Conservation (phyloP, 2,888 invertebrate species). For the Omphaloscelis lunosa region DNA sequence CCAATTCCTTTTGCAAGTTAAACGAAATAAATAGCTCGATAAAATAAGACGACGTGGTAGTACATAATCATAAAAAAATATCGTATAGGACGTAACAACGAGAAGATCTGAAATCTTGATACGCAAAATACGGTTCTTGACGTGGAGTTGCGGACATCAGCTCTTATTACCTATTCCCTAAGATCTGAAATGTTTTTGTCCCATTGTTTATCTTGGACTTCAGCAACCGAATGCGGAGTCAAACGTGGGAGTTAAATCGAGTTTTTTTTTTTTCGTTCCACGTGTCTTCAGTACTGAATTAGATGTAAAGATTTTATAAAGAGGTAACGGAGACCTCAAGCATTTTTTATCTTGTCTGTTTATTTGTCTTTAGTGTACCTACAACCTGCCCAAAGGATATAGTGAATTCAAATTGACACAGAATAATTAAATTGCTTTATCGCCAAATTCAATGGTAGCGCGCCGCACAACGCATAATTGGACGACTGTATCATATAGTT, state of each 20-base stretch:
- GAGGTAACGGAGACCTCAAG: not conserved
- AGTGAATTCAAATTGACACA: not conserved
- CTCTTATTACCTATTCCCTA: too few species aligned
- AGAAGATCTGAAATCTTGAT: not conserved
- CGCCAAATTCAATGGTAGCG: not conserved
- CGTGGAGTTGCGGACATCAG: too few species aligned
- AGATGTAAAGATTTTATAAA: not conserved
- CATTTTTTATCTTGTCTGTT: not conserved
- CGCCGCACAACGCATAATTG: not conserved
- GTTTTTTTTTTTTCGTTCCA: not conserved
- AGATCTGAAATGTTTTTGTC: constrained; percentile 1
- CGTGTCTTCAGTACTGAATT: not conserved
- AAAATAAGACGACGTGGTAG: not conserved
- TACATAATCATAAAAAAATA: not conserved
- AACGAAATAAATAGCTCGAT: not conserved
- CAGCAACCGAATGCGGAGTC: not conserved
- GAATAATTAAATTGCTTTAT: not conserved
- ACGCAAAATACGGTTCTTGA: too few species aligned
- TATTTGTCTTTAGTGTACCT: not conserved
- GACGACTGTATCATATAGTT: not conserved
- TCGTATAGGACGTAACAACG: not conserved
- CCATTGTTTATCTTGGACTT: not conserved
- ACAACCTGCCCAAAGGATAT: not conserved
- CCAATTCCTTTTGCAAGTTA: not conserved
- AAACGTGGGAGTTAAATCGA: not conserved